Base-by-base conservation (phyloP, 2,113 vertebrate genomes). In the Archocentrus centrarchus region DNA sequence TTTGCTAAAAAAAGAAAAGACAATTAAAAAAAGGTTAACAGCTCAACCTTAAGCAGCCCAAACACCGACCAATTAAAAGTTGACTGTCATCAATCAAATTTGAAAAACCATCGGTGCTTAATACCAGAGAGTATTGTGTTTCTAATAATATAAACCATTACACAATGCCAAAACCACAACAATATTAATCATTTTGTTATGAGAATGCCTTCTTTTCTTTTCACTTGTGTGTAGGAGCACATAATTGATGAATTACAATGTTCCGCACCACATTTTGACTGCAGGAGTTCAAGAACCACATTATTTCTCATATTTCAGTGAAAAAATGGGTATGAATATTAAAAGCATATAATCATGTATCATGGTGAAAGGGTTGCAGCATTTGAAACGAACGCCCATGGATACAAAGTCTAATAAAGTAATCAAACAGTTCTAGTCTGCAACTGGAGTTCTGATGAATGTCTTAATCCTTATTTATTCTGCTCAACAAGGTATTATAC, bases 101-200 rank as follows among this genome's bases (percentile, higher is more conserved):
- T 22, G 20, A 6, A 53, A 70, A 70, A 73, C 6, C 6, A 7
- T 1, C 15, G 13, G 30, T 20, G 3, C 24, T 0, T 53, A 20
- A 32, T 6, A 32, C 1, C 24, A 70, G 22, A 30, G 11, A 53
- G 27, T 53, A 53, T 30, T 24, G 0, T 53, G 0, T 20, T 53
- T 32, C 66, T 73, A 73, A 53, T 53, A 50, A 73, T 32, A 30
- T 20, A 53, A 30, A 73, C 24, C 66, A 73, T 53, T 32, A 32
- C 27, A 70, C 18, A 53, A 53, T 53, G 44, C 1, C 9, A 50
- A 2, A 50, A 2, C 17, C 24, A 70, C 30, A 70, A 0, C 44
- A 53, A 30, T 53, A 50, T 0, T 0, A 73, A 53, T 73, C 10
- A 2, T 53, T 53, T 73, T 73, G 13, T 20, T 13, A 32, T 53